These are phyloP conservation scores for Monodelphis domestica DNA, from an alignment of 2,797 vertebrate genomes.

Conservation along the genomic window DNA sequence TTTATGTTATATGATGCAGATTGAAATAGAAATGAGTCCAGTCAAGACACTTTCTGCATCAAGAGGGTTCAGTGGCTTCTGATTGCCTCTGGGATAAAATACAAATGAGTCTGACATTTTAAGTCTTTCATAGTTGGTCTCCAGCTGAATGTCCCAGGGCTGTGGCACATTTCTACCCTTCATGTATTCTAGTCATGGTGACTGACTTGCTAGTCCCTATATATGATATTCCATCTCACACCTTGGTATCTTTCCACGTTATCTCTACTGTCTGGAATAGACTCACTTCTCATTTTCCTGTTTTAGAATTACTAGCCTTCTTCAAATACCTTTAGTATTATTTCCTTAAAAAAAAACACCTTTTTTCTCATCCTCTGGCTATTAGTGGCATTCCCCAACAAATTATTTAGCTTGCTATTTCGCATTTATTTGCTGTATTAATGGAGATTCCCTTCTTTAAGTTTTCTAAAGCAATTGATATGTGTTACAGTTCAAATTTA, in stretches of 20 bases:
- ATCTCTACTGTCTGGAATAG: neutral
- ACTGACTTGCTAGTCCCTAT: neutral
- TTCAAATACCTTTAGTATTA: neutral
- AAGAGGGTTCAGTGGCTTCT: neutral
- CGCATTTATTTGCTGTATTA: neutral
- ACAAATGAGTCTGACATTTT: neutral
- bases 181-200: neutral
- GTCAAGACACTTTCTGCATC: neutral
- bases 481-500: too few relatives aligned
- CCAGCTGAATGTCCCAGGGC: neutral
- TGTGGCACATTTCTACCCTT: neutral
- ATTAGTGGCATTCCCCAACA: neutral
- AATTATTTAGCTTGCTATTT: neutral
- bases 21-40: conserved; percentile 36
- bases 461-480: neutral
- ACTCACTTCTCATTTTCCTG: neutral
- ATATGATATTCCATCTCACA: neutral
- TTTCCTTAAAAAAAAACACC: neutral
- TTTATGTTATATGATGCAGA: neutral
- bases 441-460: neutral
- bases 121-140: too few relatives aligned
- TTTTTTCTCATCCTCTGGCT: neutral
- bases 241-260: neutral
- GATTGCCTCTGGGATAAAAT: neutral
- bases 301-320: neutral